Evolutionary conservation across 53 echinoderm and acorn worm species (phyloP), one percentile per base, ranked within the genome.

Genomic region (Temnopleurus reevesii): DNA sequence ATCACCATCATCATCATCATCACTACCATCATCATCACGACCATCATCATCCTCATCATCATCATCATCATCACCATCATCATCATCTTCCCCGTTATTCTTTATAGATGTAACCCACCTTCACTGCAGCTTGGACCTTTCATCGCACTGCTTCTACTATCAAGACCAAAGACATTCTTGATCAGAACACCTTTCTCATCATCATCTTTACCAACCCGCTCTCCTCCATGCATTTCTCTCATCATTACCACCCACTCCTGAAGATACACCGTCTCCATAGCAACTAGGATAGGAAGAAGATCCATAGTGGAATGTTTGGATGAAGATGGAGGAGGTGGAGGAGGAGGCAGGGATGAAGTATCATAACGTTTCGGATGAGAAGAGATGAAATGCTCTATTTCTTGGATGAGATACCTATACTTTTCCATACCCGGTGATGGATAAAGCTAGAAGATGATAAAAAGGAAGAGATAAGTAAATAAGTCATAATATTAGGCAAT

Each of bases 61-160:
- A n/a, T n/a, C n/a, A n/a, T n/a, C n/a, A n/a, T n/a, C n/a, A n/a
- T n/a, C n/a, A n/a, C n/a, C n/a, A n/a, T n/a, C n/a, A n/a, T n/a
- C n/a, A n/a, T n/a, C n/a, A n/a, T n/a, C n/a, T n/a, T n/a, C n/a
- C n/a, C n/a, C n/a, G n/a, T n/a, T n/a, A n/a, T n/a, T n/a, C n/a
- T n/a, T n/a, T n/a, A n/a, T n/a, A 6, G 43, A 36, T 58, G 1
- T 60, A 28, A 49, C 47, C 92, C 76, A 96, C 96, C 92, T 63
- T 96, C 92, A 91, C 94, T 96, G 36, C 96, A 96, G 25, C 86
- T 44, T 13, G 92, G 94, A 54, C 88, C 91, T 53, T 89, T 89
- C 64, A 92, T 89, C n/a, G 91, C 85, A 19, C 84, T 71, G 71
- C 93, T 91, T 31, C 77, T 84, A 38, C 77, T 89, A 82, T 93